Percentiles rank a stretch among this genome's conserved stretches.
Evolutionary conservation across 1,140 invertebrate genomes (phyloP).

Genomic region (Galendromus occidentalis): DNA sequence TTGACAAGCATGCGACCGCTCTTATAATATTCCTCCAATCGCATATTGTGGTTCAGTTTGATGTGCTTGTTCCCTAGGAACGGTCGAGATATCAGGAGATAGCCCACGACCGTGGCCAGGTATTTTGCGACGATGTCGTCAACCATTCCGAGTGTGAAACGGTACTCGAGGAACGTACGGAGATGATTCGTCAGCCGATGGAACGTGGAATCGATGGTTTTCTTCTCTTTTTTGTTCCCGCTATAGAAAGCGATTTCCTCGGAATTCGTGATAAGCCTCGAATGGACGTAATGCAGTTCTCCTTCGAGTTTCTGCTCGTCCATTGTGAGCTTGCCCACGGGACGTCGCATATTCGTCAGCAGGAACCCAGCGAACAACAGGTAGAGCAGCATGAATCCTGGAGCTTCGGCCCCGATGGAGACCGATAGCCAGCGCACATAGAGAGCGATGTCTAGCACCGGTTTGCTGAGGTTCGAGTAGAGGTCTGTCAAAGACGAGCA

Average conservation of each 20-base stretch:
- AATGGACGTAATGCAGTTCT: slow-evolving; percentile 90
- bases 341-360: slow-evolving; percentile 55
- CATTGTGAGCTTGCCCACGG: slow-evolving; percentile 69
- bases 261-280: slow-evolving; percentile 78
- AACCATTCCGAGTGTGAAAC: slow-evolving; percentile 73
- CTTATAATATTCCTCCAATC: slow-evolving; percentile 65
- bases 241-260: slow-evolving; percentile 96
- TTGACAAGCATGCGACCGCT: slow-evolving; percentile 91
- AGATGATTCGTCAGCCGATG: slow-evolving; percentile 39
- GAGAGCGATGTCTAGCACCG: slow-evolving; percentile 74
- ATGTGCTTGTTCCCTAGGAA: slow-evolving; percentile 46
- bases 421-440: slow-evolving; percentile 75
- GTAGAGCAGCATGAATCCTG: slow-evolving; percentile 62
- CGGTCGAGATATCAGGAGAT: slow-evolving; percentile 78
- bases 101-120: slow-evolving; percentile 79
- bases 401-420: slow-evolving; percentile 58
- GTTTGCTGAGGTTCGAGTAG: slow-evolving; percentile 95
- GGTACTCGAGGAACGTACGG: slow-evolving; percentile 70
- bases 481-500: slow-evolving; percentile 81
- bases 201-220: slow-evolving; percentile 45
- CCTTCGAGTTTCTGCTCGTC: slow-evolving; percentile 89
- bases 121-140: slow-evolving; percentile 96
- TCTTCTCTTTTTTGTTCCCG: slow-evolving; percentile 68
- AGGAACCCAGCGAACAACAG: slow-evolving; percentile 58
- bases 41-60: slow-evolving; percentile 24